Base-by-base conservation (phyloP, 37 sponge, comb jelly and placozoan species). In the Petrosia ficiformis region DNA sequence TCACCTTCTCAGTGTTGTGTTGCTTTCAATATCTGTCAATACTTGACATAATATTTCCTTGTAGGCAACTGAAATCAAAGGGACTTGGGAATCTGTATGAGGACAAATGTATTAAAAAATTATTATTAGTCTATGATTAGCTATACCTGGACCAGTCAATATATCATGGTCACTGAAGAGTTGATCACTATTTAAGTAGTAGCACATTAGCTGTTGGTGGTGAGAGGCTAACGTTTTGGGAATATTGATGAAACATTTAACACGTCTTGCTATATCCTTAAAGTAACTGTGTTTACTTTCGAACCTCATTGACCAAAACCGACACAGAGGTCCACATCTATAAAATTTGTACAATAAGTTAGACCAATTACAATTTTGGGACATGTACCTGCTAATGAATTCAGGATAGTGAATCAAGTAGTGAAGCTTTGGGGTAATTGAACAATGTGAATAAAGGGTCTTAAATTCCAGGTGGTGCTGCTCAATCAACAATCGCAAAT, bases 231-330 rank as follows among this genome's bases (percentile, higher is more conserved):
- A 19, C 3, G 87, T 77, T 68, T 76, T 87, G 43, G 87, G 57
- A 11, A 86, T 39, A 38, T 86, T 78, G 52, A 79, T 78, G n/a
- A 76, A 85, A 54, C 64, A 44, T 38, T 57, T 60, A 4, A 71
- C 25, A 38, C 36, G 34, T 2, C 56, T 44, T 14, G 86, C 86
- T 0, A 85, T 33, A 44, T 74, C 75, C 36, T 82, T 82, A 67
- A 85, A 85, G 44, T 61, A 80, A 39, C 65, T 70, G 43, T 87
- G 87, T 41, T 87, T 87, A 35, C 71, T 82, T 44, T 87, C 87
- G 65, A 71, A 87, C 31, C 82, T 32, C 87, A 87, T 81, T 43
- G 80, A 87, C 87, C 87, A 80, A 34, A 71, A 35, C 16, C 77
- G 64, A 22, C 29, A 34, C 65, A 81, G 57, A 73, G 81, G 87